A percentile compares a stretch with the other conserved stretches of the same genome.
Evolutionary conservation across 2,113 vertebrate genomes (phyloP).

Genomic region (Glareola pratincola): DNA sequence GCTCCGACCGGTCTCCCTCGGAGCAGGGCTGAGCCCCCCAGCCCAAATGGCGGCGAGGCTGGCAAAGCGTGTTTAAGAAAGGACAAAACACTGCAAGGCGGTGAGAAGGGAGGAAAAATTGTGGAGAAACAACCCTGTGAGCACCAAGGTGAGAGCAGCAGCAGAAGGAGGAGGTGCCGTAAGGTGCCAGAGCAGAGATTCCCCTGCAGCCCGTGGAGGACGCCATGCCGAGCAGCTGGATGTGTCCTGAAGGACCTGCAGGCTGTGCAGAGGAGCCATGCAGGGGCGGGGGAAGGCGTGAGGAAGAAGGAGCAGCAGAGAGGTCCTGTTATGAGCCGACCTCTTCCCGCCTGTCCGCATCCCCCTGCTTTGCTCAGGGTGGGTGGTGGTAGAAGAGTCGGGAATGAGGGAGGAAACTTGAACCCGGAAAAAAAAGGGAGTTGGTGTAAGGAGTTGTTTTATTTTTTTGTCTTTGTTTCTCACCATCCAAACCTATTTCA

Average conservation of each 20-base stretch:
- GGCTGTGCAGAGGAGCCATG: neutral
- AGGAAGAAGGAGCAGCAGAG: neutral
- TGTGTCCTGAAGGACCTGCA: neutral
- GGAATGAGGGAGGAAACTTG: neutral
- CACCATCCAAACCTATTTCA: neutral
- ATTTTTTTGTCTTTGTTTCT: neutral
- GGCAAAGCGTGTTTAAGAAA: neutral
- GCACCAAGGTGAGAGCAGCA: neutral
- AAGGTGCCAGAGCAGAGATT: neutral
- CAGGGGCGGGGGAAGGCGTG: neutral
- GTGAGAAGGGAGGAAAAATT: neutral
- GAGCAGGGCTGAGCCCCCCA: neutral
- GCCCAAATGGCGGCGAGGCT: neutral
- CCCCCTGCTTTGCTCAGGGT: accelerated
- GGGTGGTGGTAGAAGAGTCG: neutral
- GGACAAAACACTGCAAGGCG: neutral
- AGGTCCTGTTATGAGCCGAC: neutral
- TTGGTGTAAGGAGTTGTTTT: neutral
- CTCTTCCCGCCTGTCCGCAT: too few relatives aligned
- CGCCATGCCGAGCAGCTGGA: accelerated
- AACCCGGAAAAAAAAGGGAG: neutral
- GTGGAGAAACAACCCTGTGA: neutral
- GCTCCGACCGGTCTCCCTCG: accelerated
- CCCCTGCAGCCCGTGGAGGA: neutral
- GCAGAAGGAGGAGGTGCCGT: neutral